These are phyloP conservation scores for Hydractinia symbiolongicarpus DNA, from an alignment of 30 jellyfish, hydroid and myxozoan species.

Conservation along the genomic window DNA sequence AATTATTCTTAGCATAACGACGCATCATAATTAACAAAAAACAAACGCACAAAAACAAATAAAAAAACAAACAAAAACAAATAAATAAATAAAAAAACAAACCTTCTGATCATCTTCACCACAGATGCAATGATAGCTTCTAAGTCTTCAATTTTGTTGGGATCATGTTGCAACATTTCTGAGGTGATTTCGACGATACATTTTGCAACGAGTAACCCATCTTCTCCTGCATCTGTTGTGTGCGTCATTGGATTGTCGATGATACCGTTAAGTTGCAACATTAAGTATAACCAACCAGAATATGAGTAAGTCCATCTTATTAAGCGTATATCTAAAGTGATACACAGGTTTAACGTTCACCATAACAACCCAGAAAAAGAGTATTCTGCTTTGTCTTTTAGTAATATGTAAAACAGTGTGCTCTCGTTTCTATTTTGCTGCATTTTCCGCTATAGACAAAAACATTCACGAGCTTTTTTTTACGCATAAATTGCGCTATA, in stretches of 20 bases:
- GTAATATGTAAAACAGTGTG: no score
- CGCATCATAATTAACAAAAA: neutral
- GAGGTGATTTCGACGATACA: neutral
- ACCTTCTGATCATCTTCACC: conserved; percentile 22
- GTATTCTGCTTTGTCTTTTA: no score
- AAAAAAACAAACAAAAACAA: neutral
- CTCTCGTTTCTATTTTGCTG: no score
- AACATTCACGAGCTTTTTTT: no score
- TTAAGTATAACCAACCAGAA: conserved; percentile 74
- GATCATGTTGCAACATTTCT: neutral
- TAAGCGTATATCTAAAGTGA: conserved; percentile 37
- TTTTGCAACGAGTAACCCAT: conserved; percentile 16
- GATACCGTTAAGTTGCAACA: conserved; percentile 27
- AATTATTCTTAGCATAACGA: neutral
- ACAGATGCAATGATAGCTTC: conserved; percentile 26
- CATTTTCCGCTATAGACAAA: no score
- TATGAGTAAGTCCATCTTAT: conserved; percentile 52
- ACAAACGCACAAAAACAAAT: neutral
- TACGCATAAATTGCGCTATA: no score
- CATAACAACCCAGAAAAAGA: no score
- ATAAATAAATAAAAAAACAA: neutral
- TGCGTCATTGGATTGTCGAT: conserved; percentile 1
- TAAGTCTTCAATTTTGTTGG: conserved; percentile 26
- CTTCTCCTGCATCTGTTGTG: conserved; percentile 31
- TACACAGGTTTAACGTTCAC: no score